Percentiles rank a stretch among this genome's conserved stretches.
These are phyloP conservation scores for Pseudorectes ferrugineus DNA, from an alignment of 2,113 vertebrate species.

Conservation along the genomic window DNA sequence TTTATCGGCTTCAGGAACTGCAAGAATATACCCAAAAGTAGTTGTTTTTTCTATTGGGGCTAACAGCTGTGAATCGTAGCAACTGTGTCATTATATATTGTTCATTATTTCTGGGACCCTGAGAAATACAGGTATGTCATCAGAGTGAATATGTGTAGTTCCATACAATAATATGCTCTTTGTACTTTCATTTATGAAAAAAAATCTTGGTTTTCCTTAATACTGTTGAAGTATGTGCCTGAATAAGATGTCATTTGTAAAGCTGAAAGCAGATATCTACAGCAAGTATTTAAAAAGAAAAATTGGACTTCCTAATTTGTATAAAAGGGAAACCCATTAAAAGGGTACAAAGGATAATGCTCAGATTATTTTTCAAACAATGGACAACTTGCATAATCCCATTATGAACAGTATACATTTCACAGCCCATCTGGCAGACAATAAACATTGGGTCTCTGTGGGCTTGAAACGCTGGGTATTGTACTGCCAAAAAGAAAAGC, in stretches of 20 bases:
- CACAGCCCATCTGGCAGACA: constrained; percentile 67
- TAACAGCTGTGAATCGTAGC: background rate
- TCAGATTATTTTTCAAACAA: constrained; percentile 73
- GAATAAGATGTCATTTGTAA: constrained; percentile 54
- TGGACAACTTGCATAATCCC: constrained; percentile 72
- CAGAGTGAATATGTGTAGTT: background rate
- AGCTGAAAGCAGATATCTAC: constrained; percentile 69
- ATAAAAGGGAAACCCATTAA: constrained; percentile 54
- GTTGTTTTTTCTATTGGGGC: background rate
- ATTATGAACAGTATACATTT: constrained; percentile 66
- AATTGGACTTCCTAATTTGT: constrained; percentile 69
- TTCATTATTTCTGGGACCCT: constrained; percentile 20
- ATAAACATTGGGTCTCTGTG: constrained; percentile 48
- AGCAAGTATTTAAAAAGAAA: constrained; percentile 62
- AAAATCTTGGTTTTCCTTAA: constrained; percentile 49
- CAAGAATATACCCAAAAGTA: background rate
- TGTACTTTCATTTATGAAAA: constrained; percentile 45
- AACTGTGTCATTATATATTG: background rate
- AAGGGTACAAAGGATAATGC: constrained; percentile 52
- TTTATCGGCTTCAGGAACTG: background rate
- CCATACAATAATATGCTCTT: constrained; percentile 19
- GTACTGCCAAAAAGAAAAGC: constrained; percentile 45
- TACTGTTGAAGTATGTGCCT: constrained; percentile 44
- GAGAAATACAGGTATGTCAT: background rate
- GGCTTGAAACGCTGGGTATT: constrained; percentile 60